Evolutionary conservation across 2,888 invertebrate species (phyloP).

Genomic region (Odontomyia ornata): DNA sequence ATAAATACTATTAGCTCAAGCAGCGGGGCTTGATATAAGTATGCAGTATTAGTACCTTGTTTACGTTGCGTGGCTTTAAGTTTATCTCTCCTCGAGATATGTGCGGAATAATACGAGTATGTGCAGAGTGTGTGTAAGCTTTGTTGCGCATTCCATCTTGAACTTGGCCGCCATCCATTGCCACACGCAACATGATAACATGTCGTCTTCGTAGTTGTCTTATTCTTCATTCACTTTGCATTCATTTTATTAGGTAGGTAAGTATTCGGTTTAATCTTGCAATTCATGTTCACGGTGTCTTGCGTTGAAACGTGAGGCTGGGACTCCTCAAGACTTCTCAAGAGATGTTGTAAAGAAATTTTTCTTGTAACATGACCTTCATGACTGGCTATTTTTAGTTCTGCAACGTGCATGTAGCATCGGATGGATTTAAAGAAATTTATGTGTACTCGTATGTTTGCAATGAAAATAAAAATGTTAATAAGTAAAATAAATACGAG

Average conservation of each 20-base stretch:
- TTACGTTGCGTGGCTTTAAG: too few species aligned
- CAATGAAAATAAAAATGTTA: not conserved
- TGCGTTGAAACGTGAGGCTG: too few species aligned
- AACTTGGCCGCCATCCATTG: slow-evolving; percentile 21
- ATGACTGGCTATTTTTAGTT: slow-evolving; percentile 32
- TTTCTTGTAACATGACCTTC: slow-evolving; percentile 36
- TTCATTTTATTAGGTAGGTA: slow-evolving; percentile 9
- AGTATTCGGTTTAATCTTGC: not conserved
- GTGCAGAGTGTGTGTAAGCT: not conserved
- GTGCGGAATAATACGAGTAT: too few species aligned
- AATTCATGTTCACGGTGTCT: not conserved
- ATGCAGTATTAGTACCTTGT: too few species aligned
- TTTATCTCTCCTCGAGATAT: too few species aligned
- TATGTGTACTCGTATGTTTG: too few species aligned
- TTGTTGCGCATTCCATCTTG: slow-evolving; percentile 1
- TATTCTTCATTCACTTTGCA: not conserved
- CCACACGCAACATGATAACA: slow-evolving; percentile 17
- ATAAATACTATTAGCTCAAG: too few species aligned
- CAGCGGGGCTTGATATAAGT: too few species aligned
- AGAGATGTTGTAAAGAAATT: not conserved
- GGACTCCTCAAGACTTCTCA: not conserved
- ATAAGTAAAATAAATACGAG: not conserved
- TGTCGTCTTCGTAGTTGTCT: not conserved
- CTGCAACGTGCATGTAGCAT: not conserved
- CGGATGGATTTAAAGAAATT: not conserved